These are phyloP conservation scores for Cavia porcellus DNA, from an alignment of 2,113 vertebrate genomes.

Conservation along the genomic window DNA sequence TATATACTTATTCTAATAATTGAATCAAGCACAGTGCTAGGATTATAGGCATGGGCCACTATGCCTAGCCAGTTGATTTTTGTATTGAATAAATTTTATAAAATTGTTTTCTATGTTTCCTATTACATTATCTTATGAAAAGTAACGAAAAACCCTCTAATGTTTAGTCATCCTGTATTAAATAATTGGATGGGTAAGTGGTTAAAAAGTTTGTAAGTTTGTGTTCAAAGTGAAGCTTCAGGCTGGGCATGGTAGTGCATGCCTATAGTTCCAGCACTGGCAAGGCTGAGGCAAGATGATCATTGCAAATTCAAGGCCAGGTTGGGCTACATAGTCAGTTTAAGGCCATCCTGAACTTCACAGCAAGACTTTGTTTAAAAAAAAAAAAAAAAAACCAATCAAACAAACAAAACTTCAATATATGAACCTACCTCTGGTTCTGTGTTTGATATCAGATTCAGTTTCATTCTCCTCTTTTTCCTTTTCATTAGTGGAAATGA, in stretches of 20 bases:
- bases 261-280: background rate
- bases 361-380: background rate
- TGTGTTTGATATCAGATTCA: constrained; percentile 88
- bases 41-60: background rate
- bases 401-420: background rate
- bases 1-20: background rate
- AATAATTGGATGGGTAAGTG: background rate
- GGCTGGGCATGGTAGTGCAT: background rate
- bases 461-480: constrained; percentile 85
- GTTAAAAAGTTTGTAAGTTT: constrained; percentile 40
- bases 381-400: background rate
- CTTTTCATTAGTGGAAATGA: constrained; percentile 83
- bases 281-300: background rate
- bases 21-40: background rate
- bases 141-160: background rate
- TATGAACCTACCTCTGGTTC: constrained; percentile 88
- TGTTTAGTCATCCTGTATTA: background rate
- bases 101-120: background rate
- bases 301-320: background rate
- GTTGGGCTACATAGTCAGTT: background rate
- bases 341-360: background rate
- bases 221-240: constrained; percentile 15
- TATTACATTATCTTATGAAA: background rate
- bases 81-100: background rate
- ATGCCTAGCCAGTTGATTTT: background rate